Conservation (phyloP, 2,113 vertebrate genomes). For the Boulengerochromis microlepis region DNA sequence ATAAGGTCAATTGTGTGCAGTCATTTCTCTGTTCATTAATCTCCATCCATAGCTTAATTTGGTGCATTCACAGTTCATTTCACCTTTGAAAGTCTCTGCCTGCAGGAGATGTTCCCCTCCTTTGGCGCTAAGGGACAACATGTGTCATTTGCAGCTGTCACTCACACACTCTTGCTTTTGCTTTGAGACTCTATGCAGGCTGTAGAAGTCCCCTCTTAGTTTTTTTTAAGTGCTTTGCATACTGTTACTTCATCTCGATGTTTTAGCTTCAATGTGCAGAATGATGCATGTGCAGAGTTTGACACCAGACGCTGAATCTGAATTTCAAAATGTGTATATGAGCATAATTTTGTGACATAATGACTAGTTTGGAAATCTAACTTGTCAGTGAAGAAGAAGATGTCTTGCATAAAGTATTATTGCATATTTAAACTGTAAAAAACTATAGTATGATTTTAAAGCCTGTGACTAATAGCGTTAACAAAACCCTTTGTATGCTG, state of each 20-base stretch:
- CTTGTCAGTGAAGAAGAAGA: background rate
- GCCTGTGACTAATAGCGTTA: background rate
- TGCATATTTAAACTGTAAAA: background rate
- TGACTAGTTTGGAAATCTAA: background rate
- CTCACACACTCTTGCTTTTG: background rate
- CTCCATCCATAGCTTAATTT: background rate
- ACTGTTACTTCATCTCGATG: background rate
- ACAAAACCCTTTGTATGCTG: background rate
- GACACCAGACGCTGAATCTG: background rate
- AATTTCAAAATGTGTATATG: background rate
- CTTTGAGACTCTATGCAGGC: background rate
- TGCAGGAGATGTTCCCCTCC: background rate
- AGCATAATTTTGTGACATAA: background rate
- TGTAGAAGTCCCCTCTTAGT: background rate
- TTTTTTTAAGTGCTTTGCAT: background rate
- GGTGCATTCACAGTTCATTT: background rate
- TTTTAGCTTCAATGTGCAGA: background rate
- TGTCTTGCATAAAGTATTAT: background rate
- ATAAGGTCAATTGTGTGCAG: background rate
- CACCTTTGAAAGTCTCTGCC: background rate
- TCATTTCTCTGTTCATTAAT: background rate
- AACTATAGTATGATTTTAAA: background rate
- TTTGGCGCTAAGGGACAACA: background rate
- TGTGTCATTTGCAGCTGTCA: constrained; percentile 36
- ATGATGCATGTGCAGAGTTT: background rate